Percentiles rank a stretch among this genome's conserved stretches.
Evolutionary conservation across 2,113 vertebrate genomes (phyloP).

Genomic region (Paralichthys olivaceus): DNA sequence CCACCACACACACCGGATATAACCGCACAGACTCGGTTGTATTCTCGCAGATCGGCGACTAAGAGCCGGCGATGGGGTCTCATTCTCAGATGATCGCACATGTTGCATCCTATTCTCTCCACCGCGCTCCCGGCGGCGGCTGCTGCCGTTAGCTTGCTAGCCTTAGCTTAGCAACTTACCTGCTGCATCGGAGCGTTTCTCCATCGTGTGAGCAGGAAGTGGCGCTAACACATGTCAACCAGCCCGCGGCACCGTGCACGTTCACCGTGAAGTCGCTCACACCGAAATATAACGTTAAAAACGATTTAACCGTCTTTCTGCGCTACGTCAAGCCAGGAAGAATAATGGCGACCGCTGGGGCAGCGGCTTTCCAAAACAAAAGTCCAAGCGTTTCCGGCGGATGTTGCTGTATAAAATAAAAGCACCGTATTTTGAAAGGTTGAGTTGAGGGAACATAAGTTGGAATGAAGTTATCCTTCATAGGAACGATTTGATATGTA

Average conservation of each 20-base stretch:
- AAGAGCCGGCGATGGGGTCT: not conserved
- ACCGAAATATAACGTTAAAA: conserved; percentile 17
- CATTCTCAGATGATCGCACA: conserved; percentile 6
- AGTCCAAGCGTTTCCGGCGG: conserved; percentile 68
- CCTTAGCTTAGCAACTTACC: conserved; percentile 75
- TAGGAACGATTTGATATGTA: too few species aligned
- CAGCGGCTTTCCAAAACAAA: conserved; percentile 79
- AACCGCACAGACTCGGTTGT: fast-evolving
- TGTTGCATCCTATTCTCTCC: conserved; percentile 25
- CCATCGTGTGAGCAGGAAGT: conserved; percentile 49
- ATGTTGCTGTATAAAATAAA: conserved; percentile 57
- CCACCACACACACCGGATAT: not conserved
- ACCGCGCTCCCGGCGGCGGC: conserved; percentile 25
- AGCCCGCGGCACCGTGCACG: not conserved
- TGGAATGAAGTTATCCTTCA: too few species aligned
- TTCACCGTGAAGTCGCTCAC: fast-evolving
- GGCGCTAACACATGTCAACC: conserved; percentile 6
- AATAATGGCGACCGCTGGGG: conserved; percentile 73
- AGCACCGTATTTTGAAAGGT: conserved; percentile 21
- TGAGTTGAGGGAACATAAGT: too few species aligned
- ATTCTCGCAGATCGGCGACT: fast-evolving
- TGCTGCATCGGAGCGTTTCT: conserved; percentile 56
- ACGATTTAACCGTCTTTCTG: conserved; percentile 49
- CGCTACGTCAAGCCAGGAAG: conserved; percentile 75
- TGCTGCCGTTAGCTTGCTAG: conserved; percentile 54